Evolutionary conservation across 2,113 vertebrate genomes (phyloP), one percentile per base, ranked within the genome.

Genomic region (Cyanoramphus novaezelandiae): DNA sequence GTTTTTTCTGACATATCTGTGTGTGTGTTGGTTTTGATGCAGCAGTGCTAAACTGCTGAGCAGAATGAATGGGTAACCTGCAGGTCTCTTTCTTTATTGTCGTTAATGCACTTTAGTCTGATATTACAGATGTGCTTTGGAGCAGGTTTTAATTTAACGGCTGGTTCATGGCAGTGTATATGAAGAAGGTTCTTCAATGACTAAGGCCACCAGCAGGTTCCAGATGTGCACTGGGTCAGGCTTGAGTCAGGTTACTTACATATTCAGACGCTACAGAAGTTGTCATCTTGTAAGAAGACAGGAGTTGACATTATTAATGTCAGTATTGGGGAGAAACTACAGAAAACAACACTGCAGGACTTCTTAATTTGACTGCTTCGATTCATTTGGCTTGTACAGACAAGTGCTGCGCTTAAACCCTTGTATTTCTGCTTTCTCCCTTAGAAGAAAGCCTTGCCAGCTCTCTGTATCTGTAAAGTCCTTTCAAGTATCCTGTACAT

Each of bases 21-120:
- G 57, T 50, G 13, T 59, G 50, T 18, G 25, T 46, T 3, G 23
- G 87, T 59, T 88, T 86, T 90, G 84, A 75, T 53, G 76, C 59
- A 70, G 4, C 63, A 6, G 5, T 71, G 77, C 78, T 62, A 24
- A 97, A 82, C 64, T 76, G 87, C 94, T 95, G 92, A 95, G 92
- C 86, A 69, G 52, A 83, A 63, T 31, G 75, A 25, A 85, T 49
- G 71, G 27, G 7, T 28, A 80, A 83, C 81, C 74, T 86, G 76
- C 77, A 69, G 81, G 55, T 59, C 60, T 55, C 53, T 82, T 10
- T 29, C 53, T 53, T 91, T 83, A 17, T 28, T 12, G 0, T 78
- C 13, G 5, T 12, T 25, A 25, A 18, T 46, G 59, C 25, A 4
- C 27, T 71, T 70, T 2, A 27, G 27, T 43, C 14, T 68, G 41